These are phyloP conservation scores for Chouioia cunea DNA, from an alignment of 2,888 invertebrate genomes.

Conservation along the genomic window DNA sequence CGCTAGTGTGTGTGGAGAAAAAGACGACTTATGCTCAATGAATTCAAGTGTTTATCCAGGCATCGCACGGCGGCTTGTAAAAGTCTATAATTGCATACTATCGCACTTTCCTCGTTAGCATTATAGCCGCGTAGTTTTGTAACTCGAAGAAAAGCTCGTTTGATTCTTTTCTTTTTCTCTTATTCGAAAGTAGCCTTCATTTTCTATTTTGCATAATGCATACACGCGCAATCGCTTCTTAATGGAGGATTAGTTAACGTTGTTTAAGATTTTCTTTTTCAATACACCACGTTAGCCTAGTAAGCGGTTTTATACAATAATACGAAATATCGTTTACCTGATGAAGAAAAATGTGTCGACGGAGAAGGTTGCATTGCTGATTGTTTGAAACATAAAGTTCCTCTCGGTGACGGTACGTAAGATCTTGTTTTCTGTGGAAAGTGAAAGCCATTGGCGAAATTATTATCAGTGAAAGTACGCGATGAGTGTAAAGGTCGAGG, in stretches of 20 bases:
- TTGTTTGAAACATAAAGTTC: slow-evolving; percentile 83
- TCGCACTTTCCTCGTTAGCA: too few relatives aligned
- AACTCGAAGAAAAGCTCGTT: too few relatives aligned
- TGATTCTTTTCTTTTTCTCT: too few relatives aligned
- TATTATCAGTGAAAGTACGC: slow-evolving; percentile 45
- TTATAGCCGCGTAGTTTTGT: too few relatives aligned
- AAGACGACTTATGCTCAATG: too few relatives aligned
- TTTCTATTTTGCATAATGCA: background rate
- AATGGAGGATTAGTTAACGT: slow-evolving; percentile 21
- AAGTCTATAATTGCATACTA: too few relatives aligned
- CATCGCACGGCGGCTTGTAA: too few relatives aligned
- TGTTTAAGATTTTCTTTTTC: slow-evolving; percentile 2
- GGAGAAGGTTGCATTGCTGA: slow-evolving; percentile 87
- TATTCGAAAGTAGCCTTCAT: too few relatives aligned
- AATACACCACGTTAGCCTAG: background rate
- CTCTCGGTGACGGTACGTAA: slow-evolving; percentile 81
- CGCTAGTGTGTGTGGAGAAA: too few relatives aligned
- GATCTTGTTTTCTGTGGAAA: slow-evolving; percentile 80
- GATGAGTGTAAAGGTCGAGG: slow-evolving; percentile 22
- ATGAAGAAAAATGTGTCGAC: slow-evolving; percentile 91
- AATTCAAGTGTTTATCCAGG: slow-evolving; percentile 1
- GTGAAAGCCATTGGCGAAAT: slow-evolving; percentile 46
- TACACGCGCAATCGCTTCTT: slow-evolving; percentile 1
- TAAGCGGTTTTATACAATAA: background rate
- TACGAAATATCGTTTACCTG: slow-evolving; percentile 72